Percentiles rank a stretch among this genome's conserved stretches.
phyloP scores from a whole-genome alignment of 2,888 invertebrate species.

The Antheraea yamamai region DNA sequence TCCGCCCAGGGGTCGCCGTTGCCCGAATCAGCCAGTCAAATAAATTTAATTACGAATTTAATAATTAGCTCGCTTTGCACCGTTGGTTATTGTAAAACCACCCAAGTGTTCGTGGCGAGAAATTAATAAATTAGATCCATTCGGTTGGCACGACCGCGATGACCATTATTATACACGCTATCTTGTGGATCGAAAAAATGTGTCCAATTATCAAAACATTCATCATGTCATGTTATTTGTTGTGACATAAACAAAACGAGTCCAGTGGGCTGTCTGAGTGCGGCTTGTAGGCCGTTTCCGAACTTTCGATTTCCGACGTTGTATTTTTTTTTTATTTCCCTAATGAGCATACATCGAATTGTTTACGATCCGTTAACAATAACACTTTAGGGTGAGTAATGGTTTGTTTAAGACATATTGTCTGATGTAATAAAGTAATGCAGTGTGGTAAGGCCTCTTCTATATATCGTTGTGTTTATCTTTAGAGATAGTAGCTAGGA shows the following conservation, averaged over 20 bases:
- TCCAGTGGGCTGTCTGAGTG: slow-evolving; percentile 4
- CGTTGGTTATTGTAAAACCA: slow-evolving; percentile 31
- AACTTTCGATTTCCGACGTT: slow-evolving; percentile 14
- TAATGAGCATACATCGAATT: slow-evolving; percentile 16
- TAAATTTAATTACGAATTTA: slow-evolving; percentile 71
- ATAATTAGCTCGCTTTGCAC: slow-evolving; percentile 63
- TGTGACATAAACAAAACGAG: slow-evolving; percentile 56
- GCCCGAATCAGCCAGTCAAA: slow-evolving; percentile 24
- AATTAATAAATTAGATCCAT: slow-evolving; percentile 26
- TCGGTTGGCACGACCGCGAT: slow-evolving; percentile 15
- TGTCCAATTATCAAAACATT: slow-evolving; percentile 71
- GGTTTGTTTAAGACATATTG: background rate
- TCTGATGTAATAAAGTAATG: too few relatives aligned
- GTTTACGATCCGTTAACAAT: slow-evolving; percentile 15
- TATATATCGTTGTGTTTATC: too few relatives aligned
- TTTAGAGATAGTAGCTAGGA: too few relatives aligned
- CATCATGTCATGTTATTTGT: slow-evolving; percentile 71
- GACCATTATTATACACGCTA: slow-evolving; percentile 30
- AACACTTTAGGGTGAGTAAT: slow-evolving; percentile 14
- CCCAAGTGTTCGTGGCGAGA: slow-evolving; percentile 27
- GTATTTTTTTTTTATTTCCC: slow-evolving; percentile 3
- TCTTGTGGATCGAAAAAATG: slow-evolving; percentile 42
- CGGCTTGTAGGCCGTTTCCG: background rate
- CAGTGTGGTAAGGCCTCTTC: too few relatives aligned
- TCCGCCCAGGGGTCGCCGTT: background rate